Percentiles rank a stretch among this genome's conserved stretches.
These are phyloP conservation scores for Sphyrna mokarran DNA, from an alignment of 2,113 vertebrate genomes.

Conservation along the genomic window DNA sequence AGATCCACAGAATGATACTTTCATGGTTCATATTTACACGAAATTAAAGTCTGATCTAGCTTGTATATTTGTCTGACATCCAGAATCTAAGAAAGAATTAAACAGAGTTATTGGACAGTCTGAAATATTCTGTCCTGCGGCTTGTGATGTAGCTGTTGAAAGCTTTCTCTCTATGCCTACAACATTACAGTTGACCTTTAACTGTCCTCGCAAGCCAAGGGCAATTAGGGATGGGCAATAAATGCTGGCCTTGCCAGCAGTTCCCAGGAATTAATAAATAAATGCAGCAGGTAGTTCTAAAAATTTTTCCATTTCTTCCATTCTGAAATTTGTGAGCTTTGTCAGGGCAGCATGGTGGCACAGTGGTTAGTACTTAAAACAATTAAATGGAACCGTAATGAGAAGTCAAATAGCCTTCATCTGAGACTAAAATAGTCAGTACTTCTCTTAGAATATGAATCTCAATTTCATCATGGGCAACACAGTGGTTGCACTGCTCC, in stretches of 20 bases:
- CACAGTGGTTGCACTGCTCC: no score
- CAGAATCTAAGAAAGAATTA: background rate
- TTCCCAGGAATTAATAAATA: no score
- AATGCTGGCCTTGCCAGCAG: no score
- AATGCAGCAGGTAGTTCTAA: background rate
- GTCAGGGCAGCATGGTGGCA: background rate
- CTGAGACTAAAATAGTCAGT: no score
- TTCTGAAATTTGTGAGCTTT: background rate
- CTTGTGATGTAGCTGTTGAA: background rate
- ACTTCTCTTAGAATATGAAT: no score
- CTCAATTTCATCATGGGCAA: no score
- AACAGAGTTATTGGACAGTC: background rate
- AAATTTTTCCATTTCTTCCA: background rate
- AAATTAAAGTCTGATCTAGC: background rate
- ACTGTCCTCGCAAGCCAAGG: no score
- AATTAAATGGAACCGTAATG: no score
- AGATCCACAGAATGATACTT: background rate
- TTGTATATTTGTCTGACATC: background rate
- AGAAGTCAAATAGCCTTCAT: no score
- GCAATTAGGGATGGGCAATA: no score
- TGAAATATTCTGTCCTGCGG: background rate
- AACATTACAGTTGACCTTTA: no score
- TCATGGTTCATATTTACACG: background rate
- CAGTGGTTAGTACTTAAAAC: background rate
- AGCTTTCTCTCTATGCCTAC: background rate